Percentiles rank a stretch among this genome's conserved stretches.
Conservation (phyloP, 92 coral and sea anemone genomes). For the Epizoanthus ramosus region DNA sequence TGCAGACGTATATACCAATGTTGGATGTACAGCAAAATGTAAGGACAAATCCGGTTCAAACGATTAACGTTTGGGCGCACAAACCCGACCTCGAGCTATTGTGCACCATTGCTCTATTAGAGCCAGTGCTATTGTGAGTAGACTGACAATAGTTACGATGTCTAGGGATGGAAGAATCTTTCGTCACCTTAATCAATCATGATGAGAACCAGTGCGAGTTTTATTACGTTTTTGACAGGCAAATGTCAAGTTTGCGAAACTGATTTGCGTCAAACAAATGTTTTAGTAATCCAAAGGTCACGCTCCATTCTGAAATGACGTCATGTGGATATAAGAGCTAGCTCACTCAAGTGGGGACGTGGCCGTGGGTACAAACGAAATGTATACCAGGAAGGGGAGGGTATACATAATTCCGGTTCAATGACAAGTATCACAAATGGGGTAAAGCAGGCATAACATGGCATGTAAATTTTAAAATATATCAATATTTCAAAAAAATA, state of each 20-base stretch:
- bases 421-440: too few species aligned
- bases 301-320: not conserved
- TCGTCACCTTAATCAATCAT: not conserved
- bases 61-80: not conserved
- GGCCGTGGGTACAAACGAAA: too few species aligned
- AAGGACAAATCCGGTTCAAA: not conserved
- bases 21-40: too few species aligned
- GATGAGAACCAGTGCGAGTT: not conserved
- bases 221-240: not conserved
- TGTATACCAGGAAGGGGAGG: too few species aligned
- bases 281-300: not conserved
- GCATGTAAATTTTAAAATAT: too few species aligned
- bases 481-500: too few species aligned
- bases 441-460: too few species aligned
- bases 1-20: not conserved
- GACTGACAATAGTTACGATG: not conserved
- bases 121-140: not conserved
- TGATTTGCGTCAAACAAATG: not conserved
- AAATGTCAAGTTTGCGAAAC: not conserved
- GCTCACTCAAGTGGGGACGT: too few species aligned
- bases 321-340: not conserved
- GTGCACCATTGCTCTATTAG: not conserved
- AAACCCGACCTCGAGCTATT: not conserved
- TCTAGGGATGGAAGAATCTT: not conserved
- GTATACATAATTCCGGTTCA: too few species aligned